Evolutionary conservation across 1,140 invertebrate genomes (phyloP).

Genomic region (Chlorops oryzae): DNA sequence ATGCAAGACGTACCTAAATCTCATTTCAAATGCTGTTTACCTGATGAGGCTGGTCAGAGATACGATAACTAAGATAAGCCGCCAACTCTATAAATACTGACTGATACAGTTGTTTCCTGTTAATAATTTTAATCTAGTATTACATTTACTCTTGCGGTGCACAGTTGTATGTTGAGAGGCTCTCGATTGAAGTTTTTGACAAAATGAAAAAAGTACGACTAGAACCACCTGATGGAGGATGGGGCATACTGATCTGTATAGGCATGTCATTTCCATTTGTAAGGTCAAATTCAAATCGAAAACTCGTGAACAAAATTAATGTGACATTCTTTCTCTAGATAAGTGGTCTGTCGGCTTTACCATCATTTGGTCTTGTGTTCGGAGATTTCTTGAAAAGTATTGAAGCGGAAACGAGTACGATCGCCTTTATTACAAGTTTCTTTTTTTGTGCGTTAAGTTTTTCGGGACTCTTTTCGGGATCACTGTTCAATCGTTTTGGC

Average conservation of each 20-base stretch:
- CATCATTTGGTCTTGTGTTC: slow-evolving; percentile 61
- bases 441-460: slow-evolving; percentile 57
- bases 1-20: too few species aligned
- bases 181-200: slow-evolving; percentile 9
- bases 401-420: slow-evolving; percentile 55
- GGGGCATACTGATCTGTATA: slow-evolving; percentile 58
- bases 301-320: not conserved
- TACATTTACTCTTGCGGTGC: too few species aligned
- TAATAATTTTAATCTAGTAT: too few species aligned
- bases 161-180: too few species aligned
- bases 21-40: too few species aligned
- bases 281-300: slow-evolving; percentile 42
- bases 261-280: slow-evolving; percentile 56
- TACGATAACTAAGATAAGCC: too few species aligned
- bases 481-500: slow-evolving; percentile 50
- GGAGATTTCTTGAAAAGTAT: slow-evolving; percentile 57
- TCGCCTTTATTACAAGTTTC: slow-evolving; percentile 55
- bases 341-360: slow-evolving; percentile 52
- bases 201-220: too few species aligned
- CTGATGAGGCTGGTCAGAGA: too few species aligned
- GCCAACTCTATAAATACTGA: too few species aligned
- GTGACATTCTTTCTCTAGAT: slow-evolving; percentile 40
- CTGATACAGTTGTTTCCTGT: too few species aligned
- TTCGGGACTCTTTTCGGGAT: slow-evolving; percentile 53
- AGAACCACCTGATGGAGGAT: slow-evolving; percentile 57